Evolutionary conservation across 2,113 vertebrate species (phyloP), one percentile per base, ranked within the genome.

Genomic region (Lynx canadensis): DNA sequence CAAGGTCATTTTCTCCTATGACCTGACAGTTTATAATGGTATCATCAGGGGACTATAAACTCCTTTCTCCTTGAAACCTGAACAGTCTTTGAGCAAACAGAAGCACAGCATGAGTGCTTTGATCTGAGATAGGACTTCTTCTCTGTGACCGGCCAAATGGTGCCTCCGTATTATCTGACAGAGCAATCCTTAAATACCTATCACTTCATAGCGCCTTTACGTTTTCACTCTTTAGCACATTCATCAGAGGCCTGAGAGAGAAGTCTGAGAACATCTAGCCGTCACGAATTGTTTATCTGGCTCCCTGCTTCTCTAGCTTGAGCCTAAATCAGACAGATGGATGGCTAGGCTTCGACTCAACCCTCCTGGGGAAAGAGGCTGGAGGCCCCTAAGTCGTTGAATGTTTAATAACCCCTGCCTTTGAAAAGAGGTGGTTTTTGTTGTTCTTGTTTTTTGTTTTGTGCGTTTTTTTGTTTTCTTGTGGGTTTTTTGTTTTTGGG

Each of bases 31-130:
- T 91, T 97, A 68, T 94, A 94, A 63, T 88, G 52, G 81, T 91
- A 33, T 55, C 81, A 83, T 57, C 66, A 87, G 69, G 89, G 36
- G 63, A 76, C 36, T 69, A 3, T 76, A 78, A 91, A 88, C 50
- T 76, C 48, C 85, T 95, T 91, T 94, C 36, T 74, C 69, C 96
- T 96, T 97, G 95, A 93, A 97, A 92, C 66, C 50, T 65, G 79
- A 98, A 81, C 0, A 3, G 85, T 48, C 93, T 97, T 82, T 80
- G 66, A 92, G 88, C 89, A 69, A 69, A 93, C 82, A 92, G 87
- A 91, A 79, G 45, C 71, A 85, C 33, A 95, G 71, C 76, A 63
- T n/a, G 69, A 41, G n/a, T 84, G 50, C 83, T 97, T 96, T 95
- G 92, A 92, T 96, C 55, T 82, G 86, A 94, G 55, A 60, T 73